phyloP scores from a whole-genome alignment of 2,797 vertebrate genomes.

The Pachyuromys duprasi region DNA sequence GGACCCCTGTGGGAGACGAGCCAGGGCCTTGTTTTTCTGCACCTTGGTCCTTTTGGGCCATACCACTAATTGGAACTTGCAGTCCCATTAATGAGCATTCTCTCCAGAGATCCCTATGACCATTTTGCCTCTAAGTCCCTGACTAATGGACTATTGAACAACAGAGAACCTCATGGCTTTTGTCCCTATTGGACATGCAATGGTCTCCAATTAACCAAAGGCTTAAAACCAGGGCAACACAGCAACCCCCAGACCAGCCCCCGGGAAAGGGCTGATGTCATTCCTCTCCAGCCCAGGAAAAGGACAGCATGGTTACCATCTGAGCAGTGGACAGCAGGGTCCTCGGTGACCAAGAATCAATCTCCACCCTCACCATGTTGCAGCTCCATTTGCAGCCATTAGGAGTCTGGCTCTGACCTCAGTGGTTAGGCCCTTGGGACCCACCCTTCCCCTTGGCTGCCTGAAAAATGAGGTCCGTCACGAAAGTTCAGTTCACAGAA shows the following conservation, averaged over 20 bases:
- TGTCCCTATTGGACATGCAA: conserved; percentile 79
- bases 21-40: conserved; percentile 86
- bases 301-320: conserved; percentile 74
- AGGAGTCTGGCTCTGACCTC: conserved; percentile 63
- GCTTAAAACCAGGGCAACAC: conserved; percentile 70
- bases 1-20: conserved; percentile 86
- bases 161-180: conserved; percentile 77
- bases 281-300: conserved; percentile 73
- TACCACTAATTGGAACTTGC: conserved; percentile 94
- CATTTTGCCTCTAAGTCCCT: conserved; percentile 83
- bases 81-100: conserved; percentile 91
- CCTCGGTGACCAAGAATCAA: conserved; percentile 70
- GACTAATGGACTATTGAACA: conserved; percentile 86
- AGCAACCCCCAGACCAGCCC: conserved; percentile 78
- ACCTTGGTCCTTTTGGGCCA: conserved; percentile 89
- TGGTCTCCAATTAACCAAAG: conserved; percentile 87
- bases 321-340: conserved; percentile 76
- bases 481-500: neutral
- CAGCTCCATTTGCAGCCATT: conserved; percentile 72
- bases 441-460: neutral
- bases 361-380: conserved; percentile 11
- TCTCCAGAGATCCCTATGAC: conserved; percentile 85
- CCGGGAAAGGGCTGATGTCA: conserved; percentile 78
- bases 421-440: neutral
- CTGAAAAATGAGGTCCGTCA: neutral